Base-by-base conservation (phyloP, 2,113 vertebrate genomes). In the Pygoscelis antarcticus region DNA sequence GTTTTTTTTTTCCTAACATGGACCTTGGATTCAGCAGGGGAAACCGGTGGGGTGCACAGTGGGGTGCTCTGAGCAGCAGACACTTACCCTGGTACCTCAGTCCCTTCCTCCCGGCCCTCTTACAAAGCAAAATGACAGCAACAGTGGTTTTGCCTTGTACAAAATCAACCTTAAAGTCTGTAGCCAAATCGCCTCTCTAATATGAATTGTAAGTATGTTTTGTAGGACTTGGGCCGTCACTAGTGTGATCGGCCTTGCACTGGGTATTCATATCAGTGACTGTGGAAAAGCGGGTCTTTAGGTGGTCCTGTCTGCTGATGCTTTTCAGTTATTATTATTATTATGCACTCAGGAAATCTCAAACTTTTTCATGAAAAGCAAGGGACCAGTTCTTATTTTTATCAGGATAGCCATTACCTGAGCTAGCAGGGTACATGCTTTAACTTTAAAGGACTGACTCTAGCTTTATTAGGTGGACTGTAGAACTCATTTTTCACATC, bases 21-120 rank as follows among this genome's bases (percentile, higher is more conserved):
- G 15, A 40, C 12, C 9, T 42, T 66, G 29, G 6, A 38, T 83
- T 90, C 34, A 52, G 6, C 10, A 55, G 32, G 18, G 6, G 9
- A 40, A 16, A 30, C 1, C 0, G 5, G 11, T 22, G 16, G 11
- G 5, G 4, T 38, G 10, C 10, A 4, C 13, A 4, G 7, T 6
- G 9, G 7, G 12, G 12, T 81, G 11, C 22, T 58, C 22, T 51
- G 29, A 26, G 51, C 16, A 47, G 16, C 26, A 72, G 36, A 7
- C 32, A 13, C 26, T 38, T 72, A 21, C 16, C 23, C 12, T 23
- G 26, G 8, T 2, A 2, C 26, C 10, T 82, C 29, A 25, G 9
- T 18, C 15, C 7, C 23, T n/a, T 66, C 20, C 7, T 52, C 9
- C 19, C 7, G 27, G 6, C 5, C 17, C 13, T 62, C 29, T 71